Conservation (phyloP, 1,140 invertebrate species). For the Papilio glaucus region DNA sequence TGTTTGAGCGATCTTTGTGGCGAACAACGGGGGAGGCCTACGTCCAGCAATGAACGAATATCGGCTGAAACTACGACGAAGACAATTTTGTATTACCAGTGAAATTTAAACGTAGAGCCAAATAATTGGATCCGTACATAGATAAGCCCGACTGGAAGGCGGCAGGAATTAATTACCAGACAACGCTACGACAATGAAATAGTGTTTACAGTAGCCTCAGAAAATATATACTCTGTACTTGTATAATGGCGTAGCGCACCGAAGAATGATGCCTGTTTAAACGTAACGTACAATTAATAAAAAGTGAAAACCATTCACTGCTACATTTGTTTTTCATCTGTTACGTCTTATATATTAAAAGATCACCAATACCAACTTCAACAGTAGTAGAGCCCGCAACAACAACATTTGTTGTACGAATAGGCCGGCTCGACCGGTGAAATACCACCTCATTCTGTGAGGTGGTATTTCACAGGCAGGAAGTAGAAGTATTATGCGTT, state of each 20-base stretch:
- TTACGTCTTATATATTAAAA: not conserved
- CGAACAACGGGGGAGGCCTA: too few species aligned
- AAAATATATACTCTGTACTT: constrained; percentile 2
- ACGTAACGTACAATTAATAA: constrained; percentile 1
- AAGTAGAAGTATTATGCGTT: too few species aligned
- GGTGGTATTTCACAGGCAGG: too few species aligned
- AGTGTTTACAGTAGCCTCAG: not conserved
- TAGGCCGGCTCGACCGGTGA: too few species aligned
- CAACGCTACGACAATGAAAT: not conserved
- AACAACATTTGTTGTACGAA: too few species aligned
- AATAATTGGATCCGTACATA: not conserved
- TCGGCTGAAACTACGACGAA: not conserved
- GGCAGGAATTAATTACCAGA: not conserved
- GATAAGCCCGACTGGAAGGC: not conserved
- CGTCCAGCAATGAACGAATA: too few species aligned
- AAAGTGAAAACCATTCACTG: not conserved
- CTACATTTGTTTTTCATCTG: not conserved
- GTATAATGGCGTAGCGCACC: not conserved
- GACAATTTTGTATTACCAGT: not conserved
- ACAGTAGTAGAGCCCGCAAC: too few species aligned
- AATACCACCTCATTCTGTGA: too few species aligned
- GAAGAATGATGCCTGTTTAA: not conserved
- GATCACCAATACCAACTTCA: not conserved
- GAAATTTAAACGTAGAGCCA: not conserved
- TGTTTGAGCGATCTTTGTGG: too few species aligned